A percentile compares a stretch with the other conserved stretches of the same genome.
These are phyloP conservation scores for Eremobia ochroleuca DNA, from an alignment of 2,888 invertebrate species.

Conservation along the genomic window DNA sequence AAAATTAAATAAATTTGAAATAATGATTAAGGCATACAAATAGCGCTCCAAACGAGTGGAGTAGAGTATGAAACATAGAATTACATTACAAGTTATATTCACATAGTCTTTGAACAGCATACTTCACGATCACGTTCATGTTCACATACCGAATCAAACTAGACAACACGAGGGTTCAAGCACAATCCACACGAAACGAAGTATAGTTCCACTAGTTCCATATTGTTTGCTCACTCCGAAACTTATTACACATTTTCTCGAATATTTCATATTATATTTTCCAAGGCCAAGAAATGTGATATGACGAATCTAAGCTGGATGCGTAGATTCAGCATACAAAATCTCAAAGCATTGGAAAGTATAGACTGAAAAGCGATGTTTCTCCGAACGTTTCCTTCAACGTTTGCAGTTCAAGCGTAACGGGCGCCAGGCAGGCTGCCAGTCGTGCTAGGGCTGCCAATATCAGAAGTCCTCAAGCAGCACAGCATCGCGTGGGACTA, in stretches of 20 bases:
- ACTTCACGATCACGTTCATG: conserved; percentile 65
- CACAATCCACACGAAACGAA: conserved; percentile 57
- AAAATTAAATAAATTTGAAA: conserved; percentile 74
- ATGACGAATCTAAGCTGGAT: conserved; percentile 24
- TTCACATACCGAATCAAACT: conserved; percentile 66
- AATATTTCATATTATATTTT: conserved; percentile 42
- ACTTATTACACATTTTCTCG: conserved; percentile 62
- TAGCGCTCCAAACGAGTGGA: conserved; percentile 70
- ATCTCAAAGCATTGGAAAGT: conserved; percentile 22
- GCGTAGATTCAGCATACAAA: conserved; percentile 31
- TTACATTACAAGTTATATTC: conserved; percentile 72
- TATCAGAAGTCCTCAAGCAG: conserved; percentile 90
- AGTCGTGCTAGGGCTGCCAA: conserved; percentile 86
- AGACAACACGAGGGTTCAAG: conserved; percentile 68
- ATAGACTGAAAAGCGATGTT: conserved; percentile 30
- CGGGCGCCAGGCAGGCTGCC: conserved; percentile 88
- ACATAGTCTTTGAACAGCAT: conserved; percentile 77
- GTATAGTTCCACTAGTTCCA: conserved; percentile 37
- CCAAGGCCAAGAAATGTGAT: background rate
- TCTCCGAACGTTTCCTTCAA: conserved; percentile 34
- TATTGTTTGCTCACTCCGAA: conserved; percentile 47
- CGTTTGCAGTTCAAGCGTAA: conserved; percentile 75
- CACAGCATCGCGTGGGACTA: conserved; percentile 94
- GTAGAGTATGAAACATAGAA: conserved; percentile 69
- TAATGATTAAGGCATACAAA: conserved; percentile 71